A percentile compares a stretch with the other conserved stretches of the same genome.
phyloP scores from a whole-genome alignment of 2,888 invertebrate genomes.

The Drosophila pseudotalamancana region DNA sequence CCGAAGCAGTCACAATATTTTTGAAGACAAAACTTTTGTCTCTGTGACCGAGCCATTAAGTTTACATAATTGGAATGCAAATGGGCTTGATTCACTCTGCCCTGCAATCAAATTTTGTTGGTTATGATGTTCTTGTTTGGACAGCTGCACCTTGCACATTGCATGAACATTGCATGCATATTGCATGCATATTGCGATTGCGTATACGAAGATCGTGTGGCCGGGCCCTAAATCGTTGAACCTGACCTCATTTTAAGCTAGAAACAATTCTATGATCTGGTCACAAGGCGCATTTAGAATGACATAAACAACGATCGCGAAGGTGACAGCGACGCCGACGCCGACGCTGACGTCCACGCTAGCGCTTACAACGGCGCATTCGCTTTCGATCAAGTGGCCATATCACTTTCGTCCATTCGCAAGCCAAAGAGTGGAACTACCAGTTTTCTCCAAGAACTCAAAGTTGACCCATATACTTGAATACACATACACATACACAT shows the following conservation, averaged over 20 bases:
- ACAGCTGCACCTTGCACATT: constrained; percentile 39
- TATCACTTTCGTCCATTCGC: constrained; percentile 74
- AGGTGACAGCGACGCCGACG: background rate
- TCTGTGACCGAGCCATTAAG: constrained; percentile 28
- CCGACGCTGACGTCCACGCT: background rate
- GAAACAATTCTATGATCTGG: constrained; percentile 32
- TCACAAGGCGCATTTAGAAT: constrained; percentile 40
- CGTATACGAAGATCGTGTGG: constrained; percentile 24
- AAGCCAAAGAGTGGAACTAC: constrained; percentile 57
- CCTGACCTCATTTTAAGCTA: constrained; percentile 47
- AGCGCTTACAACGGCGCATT: constrained; percentile 44
- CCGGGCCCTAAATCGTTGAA: constrained; percentile 35
- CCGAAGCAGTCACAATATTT: constrained; percentile 19
- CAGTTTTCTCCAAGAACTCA: constrained; percentile 77
- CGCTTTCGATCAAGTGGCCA: constrained; percentile 78
- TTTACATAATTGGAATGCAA: constrained; percentile 63
- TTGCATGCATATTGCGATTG: constrained; percentile 15
- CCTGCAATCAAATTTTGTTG: background rate
- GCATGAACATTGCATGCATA: constrained; percentile 12
- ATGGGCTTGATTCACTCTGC: constrained; percentile 26
- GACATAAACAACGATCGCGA: constrained; percentile 40
- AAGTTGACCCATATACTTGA: constrained; percentile 67
- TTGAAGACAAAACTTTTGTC: constrained; percentile 42
- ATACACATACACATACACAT: constrained; percentile 7
- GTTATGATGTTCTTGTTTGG: constrained; percentile 18